Evolutionary conservation across 2,797 vertebrate genomes (phyloP).

Genomic region (Cirrhinus molitorella): DNA sequence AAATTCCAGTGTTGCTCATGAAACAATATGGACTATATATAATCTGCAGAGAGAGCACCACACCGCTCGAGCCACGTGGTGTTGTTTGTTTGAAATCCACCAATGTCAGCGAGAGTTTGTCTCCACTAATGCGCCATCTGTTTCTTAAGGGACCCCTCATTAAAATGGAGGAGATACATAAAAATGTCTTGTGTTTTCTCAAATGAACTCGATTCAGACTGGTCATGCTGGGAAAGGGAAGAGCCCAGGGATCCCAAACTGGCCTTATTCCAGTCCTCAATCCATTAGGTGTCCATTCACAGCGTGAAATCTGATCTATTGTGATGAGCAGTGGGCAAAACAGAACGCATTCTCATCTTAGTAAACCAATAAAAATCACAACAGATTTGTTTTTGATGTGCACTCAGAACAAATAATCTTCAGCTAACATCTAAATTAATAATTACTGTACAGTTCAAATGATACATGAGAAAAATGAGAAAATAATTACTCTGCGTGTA

Average conservation of each 20-base stretch:
- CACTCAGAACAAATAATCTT: constrained; percentile 4
- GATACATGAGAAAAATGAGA: constrained; percentile 1
- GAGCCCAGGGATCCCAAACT: constrained; percentile 14
- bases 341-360: neutral
- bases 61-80: constrained; percentile 48
- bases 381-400: neutral
- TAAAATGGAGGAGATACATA: constrained; percentile 78
- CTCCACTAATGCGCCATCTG: constrained; percentile 78
- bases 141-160: constrained; percentile 72
- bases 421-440: neutral
- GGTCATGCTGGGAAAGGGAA: constrained; percentile 44
- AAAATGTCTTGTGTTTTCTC: constrained; percentile 66
- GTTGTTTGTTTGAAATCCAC: constrained; percentile 64
- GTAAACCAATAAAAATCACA: neutral
- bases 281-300: constrained; percentile 48
- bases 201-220: constrained; percentile 51
- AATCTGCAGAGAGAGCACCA: constrained; percentile 6
- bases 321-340: constrained; percentile 34
- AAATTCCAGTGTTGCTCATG: constrained; percentile 52
- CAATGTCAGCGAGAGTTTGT: constrained; percentile 74
- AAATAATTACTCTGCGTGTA: neutral
- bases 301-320: constrained; percentile 43
- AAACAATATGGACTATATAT: constrained; percentile 55
- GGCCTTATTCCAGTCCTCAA: constrained; percentile 42
- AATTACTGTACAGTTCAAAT: constrained; percentile 3